These are phyloP conservation scores for Glossophaga mutica DNA, from an alignment of 2,797 vertebrate genomes.

Conservation along the genomic window DNA sequence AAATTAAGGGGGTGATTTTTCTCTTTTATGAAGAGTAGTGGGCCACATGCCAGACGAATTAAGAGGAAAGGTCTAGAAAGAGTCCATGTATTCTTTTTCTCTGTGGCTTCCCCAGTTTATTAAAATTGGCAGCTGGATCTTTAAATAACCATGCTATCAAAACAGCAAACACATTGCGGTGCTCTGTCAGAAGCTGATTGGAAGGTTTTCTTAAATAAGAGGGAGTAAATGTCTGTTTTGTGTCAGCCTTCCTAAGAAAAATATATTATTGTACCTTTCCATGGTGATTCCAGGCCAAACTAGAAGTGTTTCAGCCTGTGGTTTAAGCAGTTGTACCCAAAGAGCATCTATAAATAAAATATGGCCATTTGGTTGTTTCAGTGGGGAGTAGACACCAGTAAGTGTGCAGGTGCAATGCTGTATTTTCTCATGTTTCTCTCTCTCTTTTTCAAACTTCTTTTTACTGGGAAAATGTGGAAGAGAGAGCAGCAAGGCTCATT, in stretches of 20 bases:
- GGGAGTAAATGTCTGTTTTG: background rate
- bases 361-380: background rate
- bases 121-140: background rate
- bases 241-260: background rate
- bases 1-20: background rate
- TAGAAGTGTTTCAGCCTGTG: background rate
- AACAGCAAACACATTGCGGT: background rate
- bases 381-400: background rate
- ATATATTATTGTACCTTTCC: background rate
- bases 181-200: background rate
- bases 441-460: background rate
- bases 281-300: background rate
- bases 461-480: background rate
- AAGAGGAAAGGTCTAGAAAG: slow-evolving; percentile 4
- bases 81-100: background rate
- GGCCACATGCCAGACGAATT: background rate
- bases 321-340: background rate
- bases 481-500: background rate
- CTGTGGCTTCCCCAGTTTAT: background rate
- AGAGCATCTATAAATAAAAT: background rate
- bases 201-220: background rate
- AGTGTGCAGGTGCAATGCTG: background rate
- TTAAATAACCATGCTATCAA: slow-evolving; percentile 15
- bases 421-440: background rate
- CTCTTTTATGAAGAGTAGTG: background rate